Evolutionary conservation across 2,888 invertebrate genomes (phyloP).

Genomic region (Prosapia bicincta): DNA sequence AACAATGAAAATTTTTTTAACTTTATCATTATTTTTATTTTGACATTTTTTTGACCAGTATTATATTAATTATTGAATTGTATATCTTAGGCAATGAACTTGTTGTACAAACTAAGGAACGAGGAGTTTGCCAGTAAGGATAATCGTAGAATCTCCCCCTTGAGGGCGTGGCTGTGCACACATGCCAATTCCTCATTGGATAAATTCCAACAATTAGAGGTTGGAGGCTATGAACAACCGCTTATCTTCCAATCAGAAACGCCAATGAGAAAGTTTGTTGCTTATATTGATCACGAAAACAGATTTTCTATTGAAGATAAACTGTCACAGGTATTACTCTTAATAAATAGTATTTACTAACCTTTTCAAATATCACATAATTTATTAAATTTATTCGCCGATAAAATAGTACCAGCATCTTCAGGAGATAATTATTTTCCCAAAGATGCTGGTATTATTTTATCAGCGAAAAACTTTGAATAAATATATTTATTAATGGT

Average conservation of each 20-base stretch:
- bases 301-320: slow-evolving; percentile 87
- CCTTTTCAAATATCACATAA: too few relatives aligned
- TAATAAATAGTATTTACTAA: too few relatives aligned
- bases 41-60: too few relatives aligned
- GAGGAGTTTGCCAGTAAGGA: slow-evolving; percentile 68
- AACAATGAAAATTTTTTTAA: too few relatives aligned
- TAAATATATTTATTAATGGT: too few relatives aligned
- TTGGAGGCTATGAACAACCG: slow-evolving; percentile 62
- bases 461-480: too few relatives aligned
- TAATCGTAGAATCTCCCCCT: slow-evolving; percentile 78
- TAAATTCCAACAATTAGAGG: slow-evolving; percentile 72
- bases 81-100: slow-evolving; percentile 84
- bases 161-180: slow-evolving; percentile 87
- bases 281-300: slow-evolving; percentile 91
- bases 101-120: slow-evolving; percentile 77
- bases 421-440: too few relatives aligned
- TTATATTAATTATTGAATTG: too few relatives aligned
- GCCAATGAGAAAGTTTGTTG: slow-evolving; percentile 81
- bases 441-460: too few relatives aligned
- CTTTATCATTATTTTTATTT: too few relatives aligned
- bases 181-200: slow-evolving; percentile 79
- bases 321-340: slow-evolving; percentile 87
- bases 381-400: too few relatives aligned
- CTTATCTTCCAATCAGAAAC: slow-evolving; percentile 84
- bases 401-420: too few relatives aligned